A percentile compares a stretch with the other conserved stretches of the same genome.
Evolutionary conservation across 2,113 vertebrate genomes (phyloP).

Genomic region (Cottus gobio): DNA sequence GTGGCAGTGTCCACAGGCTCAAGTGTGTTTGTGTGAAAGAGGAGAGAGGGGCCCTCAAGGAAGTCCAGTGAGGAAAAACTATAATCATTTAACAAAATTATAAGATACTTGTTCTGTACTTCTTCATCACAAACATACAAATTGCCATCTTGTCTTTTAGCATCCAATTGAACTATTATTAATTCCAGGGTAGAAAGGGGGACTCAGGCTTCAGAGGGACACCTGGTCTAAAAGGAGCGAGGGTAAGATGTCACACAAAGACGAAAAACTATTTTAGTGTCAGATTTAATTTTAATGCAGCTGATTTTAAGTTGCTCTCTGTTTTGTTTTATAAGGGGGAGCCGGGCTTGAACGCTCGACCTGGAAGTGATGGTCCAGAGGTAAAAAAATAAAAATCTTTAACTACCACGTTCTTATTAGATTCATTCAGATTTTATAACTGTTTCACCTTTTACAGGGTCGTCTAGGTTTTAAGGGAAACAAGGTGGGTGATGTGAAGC

Average conservation of each 20-base stretch:
- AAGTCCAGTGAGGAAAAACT: slow-evolving; percentile 83
- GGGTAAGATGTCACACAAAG: slow-evolving; percentile 55
- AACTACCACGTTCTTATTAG: not conserved
- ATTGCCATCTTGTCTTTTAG: not conserved
- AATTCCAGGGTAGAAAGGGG: slow-evolving; percentile 78
- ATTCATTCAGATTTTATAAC: slow-evolving; percentile 3
- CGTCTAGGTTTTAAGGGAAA: slow-evolving; percentile 87
- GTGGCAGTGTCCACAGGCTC: slow-evolving; percentile 82
- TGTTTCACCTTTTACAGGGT: slow-evolving; percentile 77
- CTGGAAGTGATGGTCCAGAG: slow-evolving; percentile 84
- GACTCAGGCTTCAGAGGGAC: slow-evolving; percentile 71
- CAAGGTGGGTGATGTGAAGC: no score
- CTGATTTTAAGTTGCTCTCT: not conserved
- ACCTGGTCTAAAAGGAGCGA: slow-evolving; percentile 70
- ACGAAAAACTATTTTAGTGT: not conserved
- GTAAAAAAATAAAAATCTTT: slow-evolving; percentile 64
- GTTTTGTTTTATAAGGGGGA: slow-evolving; percentile 80
- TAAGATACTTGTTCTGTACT: not conserved
- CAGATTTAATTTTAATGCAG: not conserved
- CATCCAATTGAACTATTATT: not conserved
- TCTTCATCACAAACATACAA: not conserved
- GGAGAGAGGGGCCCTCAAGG: slow-evolving; percentile 85
- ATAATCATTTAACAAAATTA: not conserved
- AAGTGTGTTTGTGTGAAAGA: slow-evolving; percentile 86
- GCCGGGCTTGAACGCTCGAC: slow-evolving; percentile 81